Conservation (phyloP, 1,140 invertebrate genomes). For the Tribolium castaneum region DNA sequence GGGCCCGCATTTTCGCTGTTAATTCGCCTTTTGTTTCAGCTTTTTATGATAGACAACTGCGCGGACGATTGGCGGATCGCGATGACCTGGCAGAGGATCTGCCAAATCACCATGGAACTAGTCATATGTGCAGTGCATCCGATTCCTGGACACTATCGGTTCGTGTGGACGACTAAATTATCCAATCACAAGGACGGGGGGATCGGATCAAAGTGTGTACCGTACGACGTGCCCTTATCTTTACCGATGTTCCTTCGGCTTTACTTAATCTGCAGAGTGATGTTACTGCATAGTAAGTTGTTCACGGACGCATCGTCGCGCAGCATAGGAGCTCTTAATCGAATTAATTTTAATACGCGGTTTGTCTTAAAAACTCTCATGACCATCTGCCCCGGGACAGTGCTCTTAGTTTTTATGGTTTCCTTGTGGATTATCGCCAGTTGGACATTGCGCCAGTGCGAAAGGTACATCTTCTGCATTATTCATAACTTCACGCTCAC, state of each 20-base stretch:
- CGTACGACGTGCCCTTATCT: conserved; percentile 95
- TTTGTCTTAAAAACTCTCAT: conserved; percentile 99
- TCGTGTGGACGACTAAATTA: conserved; percentile 95
- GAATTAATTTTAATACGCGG: conserved; percentile 99
- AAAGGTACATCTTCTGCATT: conserved; percentile 78
- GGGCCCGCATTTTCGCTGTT: neutral
- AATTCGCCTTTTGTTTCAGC: conserved; percentile 69
- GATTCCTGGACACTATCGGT: conserved; percentile 95
- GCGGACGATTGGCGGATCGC: conserved; percentile 99
- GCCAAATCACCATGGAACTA: conserved; percentile 93
- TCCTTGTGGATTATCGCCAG: conserved; percentile 99
- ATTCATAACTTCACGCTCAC: conserved; percentile 14
- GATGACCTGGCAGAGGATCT: conserved; percentile 96
- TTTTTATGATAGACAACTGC: conserved; percentile 99
- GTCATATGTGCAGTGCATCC: conserved; percentile 97
- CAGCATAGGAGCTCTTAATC: conserved; percentile 96
- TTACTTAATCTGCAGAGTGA: conserved; percentile 98
- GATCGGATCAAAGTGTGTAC: conserved; percentile 85
- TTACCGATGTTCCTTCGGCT: conserved; percentile 99
- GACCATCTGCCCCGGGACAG: conserved; percentile 99
- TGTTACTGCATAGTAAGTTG: conserved; percentile 98
- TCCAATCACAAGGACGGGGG: conserved; percentile 87
- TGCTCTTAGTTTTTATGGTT: conserved; percentile 98
- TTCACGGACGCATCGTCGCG: conserved; percentile 98
- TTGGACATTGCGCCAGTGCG: conserved; percentile 98